These are phyloP conservation scores for Menura novaehollandiae DNA, from an alignment of 2,113 vertebrate species.

Conservation along the genomic window DNA sequence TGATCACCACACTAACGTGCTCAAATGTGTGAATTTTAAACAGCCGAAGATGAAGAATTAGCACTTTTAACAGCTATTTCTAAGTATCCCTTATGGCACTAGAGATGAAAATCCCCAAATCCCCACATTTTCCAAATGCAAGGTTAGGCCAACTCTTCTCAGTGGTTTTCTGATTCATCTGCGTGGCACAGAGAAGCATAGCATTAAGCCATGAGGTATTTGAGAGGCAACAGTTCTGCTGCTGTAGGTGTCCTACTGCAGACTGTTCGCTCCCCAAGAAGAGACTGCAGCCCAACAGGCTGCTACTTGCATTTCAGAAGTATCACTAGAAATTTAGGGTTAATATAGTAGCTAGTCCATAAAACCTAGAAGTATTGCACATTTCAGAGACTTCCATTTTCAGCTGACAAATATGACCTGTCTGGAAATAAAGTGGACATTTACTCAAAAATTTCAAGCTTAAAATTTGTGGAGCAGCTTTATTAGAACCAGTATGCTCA, in stretches of 20 bases:
- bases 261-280: not conserved
- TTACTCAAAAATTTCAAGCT: not conserved
- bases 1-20: not conserved
- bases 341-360: not conserved
- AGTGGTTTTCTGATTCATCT: not conserved
- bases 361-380: not conserved
- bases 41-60: not conserved
- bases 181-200: not conserved
- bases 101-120: not conserved
- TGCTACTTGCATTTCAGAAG: not conserved
- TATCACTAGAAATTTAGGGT: not conserved
- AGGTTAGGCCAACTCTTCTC: not conserved
- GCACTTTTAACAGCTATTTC: not conserved
- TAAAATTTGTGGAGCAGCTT: not conserved
- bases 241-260: not conserved
- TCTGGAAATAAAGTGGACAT: not conserved
- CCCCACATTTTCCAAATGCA: not conserved
- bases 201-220: not conserved
- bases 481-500: not conserved
- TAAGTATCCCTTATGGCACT: not conserved
- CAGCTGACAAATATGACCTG: not conserved
- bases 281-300: not conserved
- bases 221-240: accelerated
- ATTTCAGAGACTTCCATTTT: not conserved
- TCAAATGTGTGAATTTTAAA: not conserved